Base-by-base conservation (phyloP, 2,888 invertebrate species). In the Dermolepida albohirtum region DNA sequence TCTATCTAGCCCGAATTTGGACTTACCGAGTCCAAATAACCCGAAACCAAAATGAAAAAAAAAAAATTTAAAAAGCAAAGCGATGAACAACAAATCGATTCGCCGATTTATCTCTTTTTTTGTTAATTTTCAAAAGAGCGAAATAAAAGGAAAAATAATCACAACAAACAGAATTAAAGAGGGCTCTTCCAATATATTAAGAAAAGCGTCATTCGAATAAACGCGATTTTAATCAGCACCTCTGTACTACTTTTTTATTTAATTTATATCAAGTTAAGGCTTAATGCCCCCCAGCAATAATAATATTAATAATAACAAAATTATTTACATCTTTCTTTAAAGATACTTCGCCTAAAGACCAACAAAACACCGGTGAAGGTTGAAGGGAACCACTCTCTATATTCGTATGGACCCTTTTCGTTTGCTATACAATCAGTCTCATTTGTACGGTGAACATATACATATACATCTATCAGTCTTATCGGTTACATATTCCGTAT, bases 261-360 rank as follows among this genome's bases (percentile, higher is more conserved):
- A 40, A 54, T 44, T 59, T 59, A 17, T 16, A 54, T 54, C 51
- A 59, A 73, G 69, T 74, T 74, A 73, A 79, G 80, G 79, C 78
- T 81, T 80, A 79, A 75, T 77, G 80, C 81, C 79, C 77, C 78
- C 73, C 79, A 79, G 79, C 79, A 78, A 78, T 70, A 68, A 70
- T n/a, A 47, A 62, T 62, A 62, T 17, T 62, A 43, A 62, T 43
- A 62, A 47, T 62, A 62, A 66, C 72, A 66, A 75, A 75, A 77
- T 72, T 80, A 81, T 81, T 79, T 81, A 81, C 80, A 81, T 80
- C 78, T 80, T 80, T 80, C 77, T 75, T 72, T 72, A 77, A 76
- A 76, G 77, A 77, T 76, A 69, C 47, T 5, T 62, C 59, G 57
- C 68, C 68, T 69, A 74, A 77, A 78, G 75, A 76, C 74, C 70